Conservation (phyloP, 2,888 invertebrate genomes). For the Monochamus alternatus region DNA sequence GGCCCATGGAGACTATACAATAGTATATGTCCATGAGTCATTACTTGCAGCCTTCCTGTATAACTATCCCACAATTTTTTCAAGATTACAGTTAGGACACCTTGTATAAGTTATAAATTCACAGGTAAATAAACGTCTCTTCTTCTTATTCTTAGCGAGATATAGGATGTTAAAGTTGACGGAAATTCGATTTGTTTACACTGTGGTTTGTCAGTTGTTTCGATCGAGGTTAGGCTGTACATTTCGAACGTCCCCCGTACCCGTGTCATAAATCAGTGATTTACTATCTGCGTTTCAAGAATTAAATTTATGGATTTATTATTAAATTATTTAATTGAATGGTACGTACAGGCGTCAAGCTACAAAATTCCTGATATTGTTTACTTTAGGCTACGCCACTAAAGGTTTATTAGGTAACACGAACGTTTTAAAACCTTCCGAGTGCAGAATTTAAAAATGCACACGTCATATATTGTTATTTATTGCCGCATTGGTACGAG, state of each 20-base stretch:
- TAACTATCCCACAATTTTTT: too few species aligned
- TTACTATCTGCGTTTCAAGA: conserved; percentile 20
- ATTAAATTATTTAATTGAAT: conserved; percentile 35
- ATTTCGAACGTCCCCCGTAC: background rate
- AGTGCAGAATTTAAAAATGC: background rate
- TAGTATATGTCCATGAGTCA: too few species aligned
- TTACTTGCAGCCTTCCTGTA: too few species aligned
- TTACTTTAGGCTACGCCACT: conserved; percentile 28
- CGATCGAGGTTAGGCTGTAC: too few species aligned
- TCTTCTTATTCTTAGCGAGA: too few species aligned
- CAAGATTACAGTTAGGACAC: too few species aligned
- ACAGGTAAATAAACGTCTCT: too few species aligned
- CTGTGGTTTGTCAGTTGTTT: too few species aligned
- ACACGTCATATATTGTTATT: conserved; percentile 12
- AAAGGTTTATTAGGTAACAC: conserved; percentile 27
- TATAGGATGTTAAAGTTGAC: too few species aligned
- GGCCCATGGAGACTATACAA: too few species aligned
- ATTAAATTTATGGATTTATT: conserved; percentile 31
- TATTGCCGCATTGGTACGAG: background rate
- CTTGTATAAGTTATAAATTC: too few species aligned
- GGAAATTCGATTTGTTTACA: too few species aligned
- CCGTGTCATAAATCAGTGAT: conserved; percentile 28
- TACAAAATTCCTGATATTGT: conserved; percentile 20
- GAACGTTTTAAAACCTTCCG: background rate
- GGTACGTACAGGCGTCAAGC: conserved; percentile 23